phyloP scores from a whole-genome alignment of 2,888 invertebrate genomes.

The Drosophila siamana region DNA sequence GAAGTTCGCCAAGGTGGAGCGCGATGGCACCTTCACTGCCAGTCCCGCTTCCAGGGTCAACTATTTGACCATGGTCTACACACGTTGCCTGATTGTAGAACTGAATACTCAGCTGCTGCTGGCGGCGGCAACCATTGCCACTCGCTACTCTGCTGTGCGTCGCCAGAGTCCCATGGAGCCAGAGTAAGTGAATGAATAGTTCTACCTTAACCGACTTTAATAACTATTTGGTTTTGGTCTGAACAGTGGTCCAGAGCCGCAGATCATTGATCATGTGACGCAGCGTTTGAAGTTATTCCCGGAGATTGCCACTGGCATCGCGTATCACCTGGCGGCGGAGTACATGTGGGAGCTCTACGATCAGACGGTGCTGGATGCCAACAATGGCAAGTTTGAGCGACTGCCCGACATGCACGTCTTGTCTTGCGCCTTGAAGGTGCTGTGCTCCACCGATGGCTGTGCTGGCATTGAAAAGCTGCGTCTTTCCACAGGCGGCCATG shows the following conservation, averaged over 20 bases:
- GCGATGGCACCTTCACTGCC: conserved; percentile 94
- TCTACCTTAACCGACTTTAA: background rate
- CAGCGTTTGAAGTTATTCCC: conserved; percentile 97
- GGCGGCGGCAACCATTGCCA: conserved; percentile 94
- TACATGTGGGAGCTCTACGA: conserved; percentile 94
- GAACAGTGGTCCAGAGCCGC: conserved; percentile 91
- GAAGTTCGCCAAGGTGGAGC: conserved; percentile 96
- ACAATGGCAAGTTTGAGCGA: conserved; percentile 91
- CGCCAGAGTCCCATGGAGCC: conserved; percentile 94
- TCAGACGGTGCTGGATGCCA: conserved; percentile 91
- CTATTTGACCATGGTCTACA: conserved; percentile 95
- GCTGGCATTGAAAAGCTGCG: conserved; percentile 93
- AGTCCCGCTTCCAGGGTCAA: conserved; percentile 92
- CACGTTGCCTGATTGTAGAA: conserved; percentile 92
- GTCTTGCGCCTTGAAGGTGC: conserved; percentile 95
- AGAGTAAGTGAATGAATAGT: conserved; percentile 87
- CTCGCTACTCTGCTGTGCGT: conserved; percentile 95
- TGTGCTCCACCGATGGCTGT: conserved; percentile 91
- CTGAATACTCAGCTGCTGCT: conserved; percentile 91
- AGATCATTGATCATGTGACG: conserved; percentile 96
- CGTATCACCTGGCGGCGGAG: conserved; percentile 90
- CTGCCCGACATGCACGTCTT: conserved; percentile 94
- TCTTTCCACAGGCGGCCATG: conserved; percentile 97
- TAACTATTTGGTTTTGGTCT: conserved; percentile 38
- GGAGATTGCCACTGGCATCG: conserved; percentile 91